Evolutionary conservation across 2,113 vertebrate species (phyloP), one percentile per base, ranked within the genome.

Genomic region (Cinclus mexicanus): DNA sequence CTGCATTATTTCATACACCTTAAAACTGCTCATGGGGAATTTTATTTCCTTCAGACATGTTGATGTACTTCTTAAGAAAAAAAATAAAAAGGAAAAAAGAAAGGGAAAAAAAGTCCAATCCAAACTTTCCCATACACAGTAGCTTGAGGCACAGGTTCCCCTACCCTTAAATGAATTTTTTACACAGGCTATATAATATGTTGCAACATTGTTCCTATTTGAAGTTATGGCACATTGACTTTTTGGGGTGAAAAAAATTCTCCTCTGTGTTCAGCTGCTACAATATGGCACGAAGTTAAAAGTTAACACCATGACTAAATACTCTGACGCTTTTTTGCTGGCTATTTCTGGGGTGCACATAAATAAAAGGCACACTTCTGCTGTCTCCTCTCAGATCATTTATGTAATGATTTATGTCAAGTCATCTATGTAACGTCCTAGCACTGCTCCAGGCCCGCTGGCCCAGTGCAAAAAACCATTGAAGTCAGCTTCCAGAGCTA

Each of bases 311-410:
- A 52, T 35, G 24, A 90, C 79, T 81, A 86, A 63, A 49, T 64
- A 67, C 22, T 89, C 65, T 20, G 31, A 77, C 68, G 47, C 42
- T 74, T 81, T 87, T 87, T 64, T 85, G 88, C 95, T 96, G 92
- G 93, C 83, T 84, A 29, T 82, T 93, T 95, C 92, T 81, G 76
- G 64, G 93, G 93, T 75, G 76, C 92, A 90, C 88, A 65, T 57
- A 96, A 95, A 93, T 88, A 87, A 96, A 96, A 96, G 96, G 95
- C 95, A 96, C 96, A 23, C 90, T 67, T 90, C 71, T 75, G 50
- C 49, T 77, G 55, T 86, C 60, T 75, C 41, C 56, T 83, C 60
- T 93, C 60, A 68, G 59, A 83, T 83, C 12, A 50, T 39, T 74
- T 87, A 50, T 8, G 60, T 88, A 88, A 91, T 83, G 52, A 29